phyloP scores from a whole-genome alignment of 1,140 invertebrate genomes.

The Drosophila punjabiensis region DNA sequence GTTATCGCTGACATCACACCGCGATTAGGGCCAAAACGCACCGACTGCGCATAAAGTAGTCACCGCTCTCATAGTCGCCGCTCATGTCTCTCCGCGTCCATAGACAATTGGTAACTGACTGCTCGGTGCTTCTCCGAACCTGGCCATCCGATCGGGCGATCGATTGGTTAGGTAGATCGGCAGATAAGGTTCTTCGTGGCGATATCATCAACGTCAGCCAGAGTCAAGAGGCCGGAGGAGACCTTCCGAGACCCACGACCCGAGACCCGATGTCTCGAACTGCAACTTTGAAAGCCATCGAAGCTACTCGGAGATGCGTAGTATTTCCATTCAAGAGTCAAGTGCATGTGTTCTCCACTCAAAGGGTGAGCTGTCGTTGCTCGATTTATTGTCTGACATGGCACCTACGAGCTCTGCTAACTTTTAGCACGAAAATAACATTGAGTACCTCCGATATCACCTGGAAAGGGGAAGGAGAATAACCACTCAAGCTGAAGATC shows the following conservation, averaged over 20 bases:
- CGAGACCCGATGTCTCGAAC: constrained; percentile 12
- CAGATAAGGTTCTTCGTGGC: constrained; percentile 21
- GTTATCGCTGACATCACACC: constrained; percentile 7
- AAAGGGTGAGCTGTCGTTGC: neutral
- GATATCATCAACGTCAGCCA: constrained; percentile 26
- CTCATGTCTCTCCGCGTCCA: constrained; percentile 55
- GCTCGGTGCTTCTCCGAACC: neutral
- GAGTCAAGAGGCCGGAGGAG: constrained; percentile 8
- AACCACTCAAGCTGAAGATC: constrained; percentile 1
- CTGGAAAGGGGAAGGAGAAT: neutral
- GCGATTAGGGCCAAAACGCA: constrained; percentile 33
- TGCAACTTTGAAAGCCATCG: constrained; percentile 24
- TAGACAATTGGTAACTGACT: constrained; percentile 57
- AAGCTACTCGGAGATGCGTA: constrained; percentile 2
- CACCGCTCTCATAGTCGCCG: constrained; percentile 61
- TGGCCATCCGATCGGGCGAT: constrained; percentile 25
- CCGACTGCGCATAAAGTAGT: constrained; percentile 58
- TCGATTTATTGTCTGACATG: constrained; percentile 12
- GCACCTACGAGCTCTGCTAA: constrained; percentile 1
- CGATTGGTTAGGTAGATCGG: constrained; percentile 1
- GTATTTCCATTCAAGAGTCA: constrained; percentile 21
- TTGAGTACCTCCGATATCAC: constrained; percentile 7
- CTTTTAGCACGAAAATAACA: neutral
- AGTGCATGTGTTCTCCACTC: constrained; percentile 14
- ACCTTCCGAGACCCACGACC: constrained; percentile 6